These are phyloP conservation scores for Cydia pomonella DNA, from an alignment of 1,140 invertebrate species.

Conservation along the genomic window DNA sequence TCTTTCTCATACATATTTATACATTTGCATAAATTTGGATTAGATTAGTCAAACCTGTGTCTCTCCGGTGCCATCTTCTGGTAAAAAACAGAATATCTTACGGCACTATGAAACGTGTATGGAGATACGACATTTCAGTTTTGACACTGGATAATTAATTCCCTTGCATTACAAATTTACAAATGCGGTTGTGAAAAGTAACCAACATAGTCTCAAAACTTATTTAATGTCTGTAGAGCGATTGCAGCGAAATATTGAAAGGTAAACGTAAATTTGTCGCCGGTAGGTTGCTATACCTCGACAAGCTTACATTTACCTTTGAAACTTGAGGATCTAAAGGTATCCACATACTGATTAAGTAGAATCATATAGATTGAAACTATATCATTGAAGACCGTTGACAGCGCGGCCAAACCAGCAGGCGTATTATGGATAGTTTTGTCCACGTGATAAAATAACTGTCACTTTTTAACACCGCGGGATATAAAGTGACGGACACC, in stretches of 20 bases:
- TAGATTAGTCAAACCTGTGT: conserved; percentile 5
- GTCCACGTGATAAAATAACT: too few relatives aligned
- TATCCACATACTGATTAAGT: background rate
- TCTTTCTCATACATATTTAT: conserved; percentile 30
- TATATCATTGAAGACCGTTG: background rate
- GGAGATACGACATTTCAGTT: background rate
- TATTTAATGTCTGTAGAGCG: background rate
- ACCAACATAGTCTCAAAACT: background rate
- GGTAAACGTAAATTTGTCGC: background rate
- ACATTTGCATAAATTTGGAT: conserved; percentile 2
- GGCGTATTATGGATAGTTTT: too few relatives aligned
- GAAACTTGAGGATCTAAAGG: background rate
- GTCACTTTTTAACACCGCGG: too few relatives aligned
- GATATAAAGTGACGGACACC: too few relatives aligned
- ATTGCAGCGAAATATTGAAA: background rate
- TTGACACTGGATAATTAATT: background rate
- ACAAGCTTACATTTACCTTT: conserved; percentile 7
- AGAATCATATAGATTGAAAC: background rate
- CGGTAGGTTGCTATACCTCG: background rate
- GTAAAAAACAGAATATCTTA: background rate
- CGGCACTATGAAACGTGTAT: background rate
- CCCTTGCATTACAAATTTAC: conserved; percentile 8
- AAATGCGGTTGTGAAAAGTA: background rate
- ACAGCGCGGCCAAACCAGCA: too few relatives aligned
- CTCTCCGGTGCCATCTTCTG: background rate